phyloP scores from a whole-genome alignment of 2,113 vertebrate species.

The Etheostoma spectabile region DNA sequence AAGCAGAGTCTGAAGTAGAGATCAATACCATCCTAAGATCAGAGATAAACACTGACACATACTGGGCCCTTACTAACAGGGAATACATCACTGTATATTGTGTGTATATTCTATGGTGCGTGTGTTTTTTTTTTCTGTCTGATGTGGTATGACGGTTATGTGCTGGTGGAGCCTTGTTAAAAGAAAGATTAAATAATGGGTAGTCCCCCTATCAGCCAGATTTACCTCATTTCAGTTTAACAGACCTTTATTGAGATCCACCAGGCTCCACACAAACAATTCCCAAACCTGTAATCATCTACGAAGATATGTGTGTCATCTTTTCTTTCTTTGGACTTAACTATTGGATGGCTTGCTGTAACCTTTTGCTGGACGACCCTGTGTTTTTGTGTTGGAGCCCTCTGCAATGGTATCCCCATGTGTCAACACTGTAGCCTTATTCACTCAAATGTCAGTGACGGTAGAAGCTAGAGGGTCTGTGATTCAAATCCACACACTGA shows the following conservation, averaged over 20 bases:
- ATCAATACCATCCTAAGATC: slow-evolving; percentile 37
- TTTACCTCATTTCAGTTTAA: not conserved
- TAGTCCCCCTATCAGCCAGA: not conserved
- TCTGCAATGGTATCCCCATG: too few species aligned
- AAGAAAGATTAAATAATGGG: too few species aligned
- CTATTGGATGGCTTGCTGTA: not conserved
- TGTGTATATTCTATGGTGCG: not conserved
- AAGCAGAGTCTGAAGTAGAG: slow-evolving; percentile 22
- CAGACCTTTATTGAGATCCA: not conserved
- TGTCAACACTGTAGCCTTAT: too few species aligned
- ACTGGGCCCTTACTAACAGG: slow-evolving; percentile 8
- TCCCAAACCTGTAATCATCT: not conserved
- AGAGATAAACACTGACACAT: slow-evolving; percentile 36
- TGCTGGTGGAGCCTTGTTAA: not conserved
- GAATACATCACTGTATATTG: not conserved
- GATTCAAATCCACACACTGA: not conserved
- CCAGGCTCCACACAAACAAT: not conserved
- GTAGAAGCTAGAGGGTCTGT: not conserved
- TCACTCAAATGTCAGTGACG: not conserved
- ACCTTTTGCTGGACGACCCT: not conserved
- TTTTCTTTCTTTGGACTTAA: not conserved
- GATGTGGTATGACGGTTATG: not conserved
- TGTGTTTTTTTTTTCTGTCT: not conserved
- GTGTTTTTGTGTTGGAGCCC: too few species aligned
- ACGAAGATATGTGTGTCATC: not conserved